phyloP scores from a whole-genome alignment of 1,140 invertebrate species.

The Achroia grisella region DNA sequence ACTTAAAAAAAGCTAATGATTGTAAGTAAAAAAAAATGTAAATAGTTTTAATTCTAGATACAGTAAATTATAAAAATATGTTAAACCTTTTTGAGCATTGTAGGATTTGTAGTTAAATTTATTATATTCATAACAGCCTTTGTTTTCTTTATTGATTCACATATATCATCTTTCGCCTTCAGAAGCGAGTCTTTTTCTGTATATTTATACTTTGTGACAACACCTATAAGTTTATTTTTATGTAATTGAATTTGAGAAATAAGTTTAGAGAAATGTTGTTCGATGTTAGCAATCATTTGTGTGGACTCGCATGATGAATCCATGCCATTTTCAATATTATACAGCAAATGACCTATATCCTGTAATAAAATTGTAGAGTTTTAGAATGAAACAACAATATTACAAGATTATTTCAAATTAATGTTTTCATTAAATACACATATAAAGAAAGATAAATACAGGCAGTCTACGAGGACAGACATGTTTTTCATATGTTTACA shows the following conservation, averaged over 20 bases:
- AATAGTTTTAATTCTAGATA: background rate
- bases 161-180: conserved; percentile 33
- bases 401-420: too few species aligned
- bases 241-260: conserved; percentile 38
- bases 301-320: conserved; percentile 22
- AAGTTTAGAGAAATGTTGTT: conserved; percentile 53
- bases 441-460: background rate
- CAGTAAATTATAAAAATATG: background rate
- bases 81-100: conserved; percentile 38
- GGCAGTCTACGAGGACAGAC: too few species aligned
- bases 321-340: conserved; percentile 37
- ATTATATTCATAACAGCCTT: conserved; percentile 31
- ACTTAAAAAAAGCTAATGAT: background rate
- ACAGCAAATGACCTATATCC: conserved; percentile 48
- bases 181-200: conserved; percentile 39
- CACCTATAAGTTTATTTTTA: conserved; percentile 31
- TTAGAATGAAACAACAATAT: background rate
- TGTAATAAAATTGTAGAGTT: conserved; percentile 15
- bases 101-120: conserved; percentile 24
- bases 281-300: conserved; percentile 28
- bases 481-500: too few species aligned
- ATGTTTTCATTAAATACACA: background rate
- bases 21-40: background rate
- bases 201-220: conserved; percentile 29
- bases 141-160: conserved; percentile 33